Evolutionary conservation across 2,113 vertebrate genomes (phyloP), one percentile per base, ranked within the genome.

Genomic region (Pteropus alecto): DNA sequence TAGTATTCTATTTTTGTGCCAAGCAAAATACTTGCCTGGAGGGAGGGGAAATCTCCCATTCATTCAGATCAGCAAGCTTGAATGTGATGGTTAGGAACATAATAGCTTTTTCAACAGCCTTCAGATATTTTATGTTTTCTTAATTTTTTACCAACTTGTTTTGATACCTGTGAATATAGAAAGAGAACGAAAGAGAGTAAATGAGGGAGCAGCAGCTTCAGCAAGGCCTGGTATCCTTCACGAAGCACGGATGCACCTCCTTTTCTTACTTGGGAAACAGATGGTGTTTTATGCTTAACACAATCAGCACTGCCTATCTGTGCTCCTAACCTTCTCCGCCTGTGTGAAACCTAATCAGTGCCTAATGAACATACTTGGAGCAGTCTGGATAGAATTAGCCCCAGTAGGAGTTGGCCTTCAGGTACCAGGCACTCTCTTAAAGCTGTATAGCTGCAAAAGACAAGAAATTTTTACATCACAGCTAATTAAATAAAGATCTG

Each of bases 381-480:
- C 98, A 99, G 99, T 99, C 99, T 99, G 99, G 99, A 99, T 99
- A 98, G 99, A 99, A 99, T 99, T 99, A 99, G 98, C 99, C 99
- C 99, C 99, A 99, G 99, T 99, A 99, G 99, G 99, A 99, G 98
- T 93, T 86, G 97, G 98, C 98, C 98, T 99, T 99, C 99, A 99
- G 99, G 99, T 99, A 99, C 98, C 98, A 97, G 96, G 43, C 96
- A 93, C 96, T 85, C 97, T 97, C 98, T 96, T 98, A 97, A 70
- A 96, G 93, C 96, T 87, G 0, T 97, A 96, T 97, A 98, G 96
- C 97, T 96, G 97, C 97, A 98, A 89, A 98, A 98, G 77, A 98
- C 97, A 98, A 98, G 97, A 98, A 98, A 98, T 98, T 97, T 98
- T 98, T 97, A 98, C 96, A 98, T 97, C 96, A 61, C 38, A 92